A percentile compares a stretch with the other conserved stretches of the same genome.
Evolutionary conservation across 2,113 vertebrate genomes (phyloP).

Genomic region (Conger conger): DNA sequence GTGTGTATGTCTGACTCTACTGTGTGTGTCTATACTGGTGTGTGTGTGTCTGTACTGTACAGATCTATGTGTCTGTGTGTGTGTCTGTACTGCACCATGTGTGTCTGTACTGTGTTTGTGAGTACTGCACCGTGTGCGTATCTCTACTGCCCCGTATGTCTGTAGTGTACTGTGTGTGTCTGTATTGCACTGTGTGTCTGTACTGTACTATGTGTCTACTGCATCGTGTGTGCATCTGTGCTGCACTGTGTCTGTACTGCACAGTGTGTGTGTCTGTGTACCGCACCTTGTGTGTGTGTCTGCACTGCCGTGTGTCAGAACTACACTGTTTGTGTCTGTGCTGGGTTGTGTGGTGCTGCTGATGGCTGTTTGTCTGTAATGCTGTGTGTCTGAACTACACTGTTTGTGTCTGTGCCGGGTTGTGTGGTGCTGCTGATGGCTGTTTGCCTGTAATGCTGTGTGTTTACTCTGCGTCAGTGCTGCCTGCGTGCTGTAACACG

Average conservation of each 20-base stretch:
- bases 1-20: not conserved
- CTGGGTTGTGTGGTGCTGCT: not conserved
- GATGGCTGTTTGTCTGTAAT: not conserved
- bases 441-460: no score
- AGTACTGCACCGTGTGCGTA: not conserved
- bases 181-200: no score
- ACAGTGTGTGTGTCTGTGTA: not conserved
- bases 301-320: not conserved
- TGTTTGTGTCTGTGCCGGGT: no score
- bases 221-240: slow-evolving; percentile 45
- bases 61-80: no score
- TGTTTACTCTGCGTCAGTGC: not conserved
- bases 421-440: no score
- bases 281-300: not conserved
- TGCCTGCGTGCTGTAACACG: not conserved
- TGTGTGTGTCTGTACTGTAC: no score
- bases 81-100: not conserved
- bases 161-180: not conserved
- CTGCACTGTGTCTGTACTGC: slow-evolving; percentile 10
- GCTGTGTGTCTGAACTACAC: no score
- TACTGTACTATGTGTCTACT: no score
- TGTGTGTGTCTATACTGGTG: not conserved
- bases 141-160: no score
- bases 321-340: not conserved
- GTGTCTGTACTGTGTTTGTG: not conserved